Evolutionary conservation across 92 coral and sea anemone species (phyloP).

Genomic region (Actinostola sp.): DNA sequence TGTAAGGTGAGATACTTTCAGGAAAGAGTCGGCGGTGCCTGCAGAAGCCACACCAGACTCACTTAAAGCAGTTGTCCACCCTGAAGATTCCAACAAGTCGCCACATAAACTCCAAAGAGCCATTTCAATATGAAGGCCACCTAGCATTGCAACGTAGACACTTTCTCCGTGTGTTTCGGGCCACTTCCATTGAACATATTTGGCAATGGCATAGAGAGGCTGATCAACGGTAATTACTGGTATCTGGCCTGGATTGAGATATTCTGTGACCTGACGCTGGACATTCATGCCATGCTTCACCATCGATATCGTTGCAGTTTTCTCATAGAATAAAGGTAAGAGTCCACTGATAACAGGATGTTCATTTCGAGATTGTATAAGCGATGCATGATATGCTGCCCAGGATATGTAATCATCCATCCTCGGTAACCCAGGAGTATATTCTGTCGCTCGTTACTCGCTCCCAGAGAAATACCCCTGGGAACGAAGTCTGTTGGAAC

Average conservation of each 20-base stretch:
- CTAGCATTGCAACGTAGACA: constrained; percentile 39
- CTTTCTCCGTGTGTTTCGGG: constrained; percentile 38
- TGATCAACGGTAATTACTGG: constrained; percentile 46
- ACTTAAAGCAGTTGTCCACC: no score
- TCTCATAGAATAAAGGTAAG: constrained; percentile 46
- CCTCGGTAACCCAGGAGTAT: no score
- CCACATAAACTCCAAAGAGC: constrained; percentile 46
- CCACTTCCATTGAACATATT: constrained; percentile 50
- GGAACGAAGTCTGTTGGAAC: no score
- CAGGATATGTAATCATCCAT: constrained; percentile 33
- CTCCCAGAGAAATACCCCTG: no score
- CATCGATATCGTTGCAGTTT: constrained; percentile 47
- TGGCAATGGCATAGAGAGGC: constrained; percentile 32
- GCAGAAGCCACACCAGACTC: no score
- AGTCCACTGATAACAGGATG: constrained; percentile 42
- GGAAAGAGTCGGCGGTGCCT: no score
- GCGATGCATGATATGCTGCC: constrained; percentile 43
- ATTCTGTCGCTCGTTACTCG: no score
- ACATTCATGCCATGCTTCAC: constrained; percentile 50
- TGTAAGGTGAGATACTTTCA: constrained; percentile 39
- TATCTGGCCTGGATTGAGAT: constrained; percentile 54
- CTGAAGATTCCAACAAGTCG: no score
- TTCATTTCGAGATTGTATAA: constrained; percentile 15
- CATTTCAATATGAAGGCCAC: constrained; percentile 44
- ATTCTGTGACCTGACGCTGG: constrained; percentile 31